A percentile compares a stretch with the other conserved stretches of the same genome.
Evolutionary conservation across 2,113 vertebrate species (phyloP).

Genomic region (Urocitellus parryii): DNA sequence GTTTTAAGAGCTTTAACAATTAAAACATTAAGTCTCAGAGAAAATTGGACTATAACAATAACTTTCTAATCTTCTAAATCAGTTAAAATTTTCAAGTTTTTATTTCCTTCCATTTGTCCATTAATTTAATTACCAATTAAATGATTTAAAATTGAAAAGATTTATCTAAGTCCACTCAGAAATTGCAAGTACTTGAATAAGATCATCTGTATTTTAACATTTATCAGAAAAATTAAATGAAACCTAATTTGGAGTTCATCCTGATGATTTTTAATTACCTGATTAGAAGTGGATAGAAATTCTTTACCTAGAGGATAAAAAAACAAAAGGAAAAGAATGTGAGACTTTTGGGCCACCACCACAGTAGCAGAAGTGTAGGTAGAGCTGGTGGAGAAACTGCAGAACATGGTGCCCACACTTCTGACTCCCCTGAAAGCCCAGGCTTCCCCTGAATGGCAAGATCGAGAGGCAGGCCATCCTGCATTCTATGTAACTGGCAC

Average conservation of each 20-base stretch:
- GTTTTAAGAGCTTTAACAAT: slow-evolving; percentile 17
- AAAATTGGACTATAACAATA: neutral
- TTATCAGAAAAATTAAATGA: neutral
- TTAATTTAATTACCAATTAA: neutral
- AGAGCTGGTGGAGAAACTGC: too few relatives aligned
- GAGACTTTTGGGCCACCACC: neutral
- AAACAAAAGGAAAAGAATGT: neutral
- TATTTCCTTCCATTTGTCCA: neutral
- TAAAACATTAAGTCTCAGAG: neutral
- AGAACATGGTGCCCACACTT: too few relatives aligned
- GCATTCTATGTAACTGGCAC: too few relatives aligned
- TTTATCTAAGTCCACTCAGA: neutral
- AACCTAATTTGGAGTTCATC: neutral
- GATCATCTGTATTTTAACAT: neutral
- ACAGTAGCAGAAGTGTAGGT: too few relatives aligned
- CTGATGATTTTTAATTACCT: slow-evolving; percentile 62
- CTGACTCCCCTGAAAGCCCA: too few relatives aligned
- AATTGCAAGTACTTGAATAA: neutral
- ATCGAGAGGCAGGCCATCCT: too few relatives aligned
- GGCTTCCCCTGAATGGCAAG: too few relatives aligned
- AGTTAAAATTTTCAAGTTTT: neutral
- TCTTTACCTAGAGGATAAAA: slow-evolving; percentile 56
- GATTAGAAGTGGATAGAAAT: slow-evolving; percentile 43
- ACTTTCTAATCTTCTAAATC: neutral
- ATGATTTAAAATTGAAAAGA: slow-evolving; percentile 9